These are phyloP conservation scores for Pogona vitticeps DNA, from an alignment of 2,113 vertebrate genomes.

Conservation along the genomic window DNA sequence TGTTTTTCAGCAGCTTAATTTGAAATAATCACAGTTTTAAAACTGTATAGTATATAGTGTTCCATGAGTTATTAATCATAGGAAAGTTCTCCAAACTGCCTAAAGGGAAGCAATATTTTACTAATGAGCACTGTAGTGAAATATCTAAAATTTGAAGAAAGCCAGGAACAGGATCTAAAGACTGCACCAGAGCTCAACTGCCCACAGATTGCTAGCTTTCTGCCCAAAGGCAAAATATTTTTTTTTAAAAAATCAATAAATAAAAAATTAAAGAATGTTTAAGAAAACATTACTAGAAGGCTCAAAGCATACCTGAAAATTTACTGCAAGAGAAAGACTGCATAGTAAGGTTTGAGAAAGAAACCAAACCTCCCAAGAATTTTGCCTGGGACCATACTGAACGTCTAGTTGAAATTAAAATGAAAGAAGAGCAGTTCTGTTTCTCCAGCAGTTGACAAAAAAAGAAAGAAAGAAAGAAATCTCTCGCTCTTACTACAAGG, in stretches of 20 bases:
- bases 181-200: background rate
- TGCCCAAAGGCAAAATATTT: background rate
- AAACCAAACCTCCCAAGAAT: background rate
- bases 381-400: background rate
- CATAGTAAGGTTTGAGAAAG: background rate
- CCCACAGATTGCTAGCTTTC: background rate
- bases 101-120: background rate
- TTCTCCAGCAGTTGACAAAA: background rate
- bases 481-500: background rate
- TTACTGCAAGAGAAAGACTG: background rate
- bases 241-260: too few relatives aligned
- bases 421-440: background rate
- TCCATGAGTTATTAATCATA: background rate
- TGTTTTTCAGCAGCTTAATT: background rate
- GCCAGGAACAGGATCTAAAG: background rate
- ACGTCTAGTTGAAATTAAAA: background rate
- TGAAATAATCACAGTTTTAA: background rate
- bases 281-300: background rate
- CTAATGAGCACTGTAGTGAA: background rate
- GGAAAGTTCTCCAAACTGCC: background rate
- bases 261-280: background rate
- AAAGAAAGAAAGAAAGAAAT: background rate
- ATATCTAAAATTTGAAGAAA: constrained; percentile 3
- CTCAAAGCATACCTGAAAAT: constrained; percentile 5
- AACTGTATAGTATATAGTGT: background rate